These are phyloP conservation scores for Drosophila birchii DNA, from an alignment of 2,888 invertebrate genomes.

Conservation along the genomic window DNA sequence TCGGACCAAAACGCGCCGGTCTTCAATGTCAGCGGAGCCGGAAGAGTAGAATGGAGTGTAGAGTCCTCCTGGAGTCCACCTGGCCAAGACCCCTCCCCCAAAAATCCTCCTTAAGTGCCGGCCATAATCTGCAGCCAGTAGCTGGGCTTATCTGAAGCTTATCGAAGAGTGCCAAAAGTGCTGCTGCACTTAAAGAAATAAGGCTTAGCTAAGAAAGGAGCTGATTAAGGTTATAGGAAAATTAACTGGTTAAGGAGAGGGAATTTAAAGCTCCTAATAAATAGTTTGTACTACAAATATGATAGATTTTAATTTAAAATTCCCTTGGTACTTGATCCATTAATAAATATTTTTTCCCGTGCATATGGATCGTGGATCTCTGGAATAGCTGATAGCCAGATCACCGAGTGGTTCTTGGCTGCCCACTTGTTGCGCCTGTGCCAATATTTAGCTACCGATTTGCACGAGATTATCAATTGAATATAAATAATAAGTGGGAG, in stretches of 20 bases:
- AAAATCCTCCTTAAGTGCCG: conserved; percentile 15
- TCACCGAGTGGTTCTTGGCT: conserved; percentile 25
- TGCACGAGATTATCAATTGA: conserved; percentile 76
- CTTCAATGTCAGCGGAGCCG: conserved; percentile 74
- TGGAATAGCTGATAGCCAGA: conserved; percentile 20
- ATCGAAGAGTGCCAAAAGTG: conserved; percentile 66
- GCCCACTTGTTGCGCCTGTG: conserved; percentile 76
- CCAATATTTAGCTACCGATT: conserved; percentile 78
- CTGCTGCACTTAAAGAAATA: conserved; percentile 30
- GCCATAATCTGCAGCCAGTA: conserved; percentile 53
- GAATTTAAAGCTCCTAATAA: neutral
- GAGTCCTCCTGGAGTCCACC: neutral
- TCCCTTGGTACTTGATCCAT: neutral
- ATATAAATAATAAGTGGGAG: conserved; percentile 75
- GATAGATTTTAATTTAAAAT: too few relatives aligned
- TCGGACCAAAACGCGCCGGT: conserved; percentile 62
- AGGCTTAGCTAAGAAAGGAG: too few relatives aligned
- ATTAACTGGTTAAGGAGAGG: neutral
- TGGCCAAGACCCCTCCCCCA: conserved; percentile 6
- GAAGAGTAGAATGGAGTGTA: conserved; percentile 19
- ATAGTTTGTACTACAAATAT: too few relatives aligned
- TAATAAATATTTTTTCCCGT: conserved; percentile 1
- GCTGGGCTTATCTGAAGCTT: conserved; percentile 44
- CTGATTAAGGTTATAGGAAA: neutral
- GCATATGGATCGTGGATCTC: conserved; percentile 33